These are phyloP conservation scores for Hystrix brachyura DNA, from an alignment of 2,113 vertebrate genomes.

Conservation along the genomic window DNA sequence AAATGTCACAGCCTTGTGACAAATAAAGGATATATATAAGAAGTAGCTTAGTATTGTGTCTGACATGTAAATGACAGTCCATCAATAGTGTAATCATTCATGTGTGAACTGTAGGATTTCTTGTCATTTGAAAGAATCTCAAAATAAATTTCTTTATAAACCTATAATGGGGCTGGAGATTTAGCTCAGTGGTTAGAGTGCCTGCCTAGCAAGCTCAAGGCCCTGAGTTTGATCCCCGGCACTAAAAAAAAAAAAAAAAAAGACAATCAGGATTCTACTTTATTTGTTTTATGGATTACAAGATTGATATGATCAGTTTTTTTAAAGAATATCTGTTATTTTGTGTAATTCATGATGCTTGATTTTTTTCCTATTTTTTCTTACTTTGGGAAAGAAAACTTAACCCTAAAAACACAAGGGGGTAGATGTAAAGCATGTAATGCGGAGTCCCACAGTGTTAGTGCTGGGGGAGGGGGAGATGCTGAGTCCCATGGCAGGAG, in stretches of 20 bases:
- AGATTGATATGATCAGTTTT: background rate
- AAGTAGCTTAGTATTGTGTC: background rate
- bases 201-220: too few relatives aligned
- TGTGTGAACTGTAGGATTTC: background rate
- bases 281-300: background rate
- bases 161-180: too few relatives aligned
- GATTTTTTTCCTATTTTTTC: background rate
- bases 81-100: background rate
- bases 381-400: background rate
- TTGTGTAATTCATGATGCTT: background rate
- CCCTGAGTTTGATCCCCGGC: too few relatives aligned
- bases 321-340: background rate
- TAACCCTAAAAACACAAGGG: background rate
- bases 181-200: too few relatives aligned
- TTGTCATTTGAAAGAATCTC: background rate
- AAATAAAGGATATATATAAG: background rate
- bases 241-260: too few relatives aligned
- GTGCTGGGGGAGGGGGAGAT: background rate
- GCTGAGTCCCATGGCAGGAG: fast-evolving
- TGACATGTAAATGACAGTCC: background rate
- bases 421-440: background rate
- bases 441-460: background rate
- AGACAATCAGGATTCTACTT: too few relatives aligned
- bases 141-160: background rate
- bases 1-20: background rate